phyloP scores from a whole-genome alignment of 2,797 vertebrate genomes.

The Diplodus sargus region DNA sequence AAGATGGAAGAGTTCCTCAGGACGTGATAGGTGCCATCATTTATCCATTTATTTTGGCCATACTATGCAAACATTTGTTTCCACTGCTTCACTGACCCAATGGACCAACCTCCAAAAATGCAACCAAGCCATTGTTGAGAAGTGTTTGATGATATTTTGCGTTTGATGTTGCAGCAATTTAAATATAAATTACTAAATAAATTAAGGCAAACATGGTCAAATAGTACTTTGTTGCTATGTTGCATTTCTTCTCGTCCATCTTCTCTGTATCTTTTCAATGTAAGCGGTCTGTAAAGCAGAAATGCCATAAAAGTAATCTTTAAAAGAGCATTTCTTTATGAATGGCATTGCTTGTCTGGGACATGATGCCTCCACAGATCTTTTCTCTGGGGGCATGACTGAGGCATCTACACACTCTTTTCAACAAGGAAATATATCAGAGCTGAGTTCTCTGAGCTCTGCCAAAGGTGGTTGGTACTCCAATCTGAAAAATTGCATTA shows the following conservation, averaged over 20 bases:
- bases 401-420: neutral
- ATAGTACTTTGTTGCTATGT: constrained; percentile 29
- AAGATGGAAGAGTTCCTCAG: neutral
- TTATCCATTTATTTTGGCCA: neutral
- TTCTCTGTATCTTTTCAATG: constrained; percentile 6
- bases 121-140: neutral
- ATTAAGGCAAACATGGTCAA: neutral
- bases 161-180: neutral
- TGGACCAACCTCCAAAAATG: neutral
- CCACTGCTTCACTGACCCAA: neutral
- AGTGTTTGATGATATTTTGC: neutral
- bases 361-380: neutral
- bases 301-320: constrained; percentile 43
- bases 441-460: neutral
- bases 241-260: neutral
- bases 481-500: neutral
- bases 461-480: neutral
- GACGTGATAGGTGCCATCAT: neutral
- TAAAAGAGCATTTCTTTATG: constrained; percentile 26
- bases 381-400: constrained; percentile 1
- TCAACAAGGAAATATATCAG: neutral
- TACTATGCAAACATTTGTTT: neutral
- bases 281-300: constrained; percentile 35
- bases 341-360: constrained; percentile 13
- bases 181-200: neutral